These are phyloP conservation scores for Pseudonaja textilis DNA, from an alignment of 2,113 vertebrate genomes.

Conservation along the genomic window DNA sequence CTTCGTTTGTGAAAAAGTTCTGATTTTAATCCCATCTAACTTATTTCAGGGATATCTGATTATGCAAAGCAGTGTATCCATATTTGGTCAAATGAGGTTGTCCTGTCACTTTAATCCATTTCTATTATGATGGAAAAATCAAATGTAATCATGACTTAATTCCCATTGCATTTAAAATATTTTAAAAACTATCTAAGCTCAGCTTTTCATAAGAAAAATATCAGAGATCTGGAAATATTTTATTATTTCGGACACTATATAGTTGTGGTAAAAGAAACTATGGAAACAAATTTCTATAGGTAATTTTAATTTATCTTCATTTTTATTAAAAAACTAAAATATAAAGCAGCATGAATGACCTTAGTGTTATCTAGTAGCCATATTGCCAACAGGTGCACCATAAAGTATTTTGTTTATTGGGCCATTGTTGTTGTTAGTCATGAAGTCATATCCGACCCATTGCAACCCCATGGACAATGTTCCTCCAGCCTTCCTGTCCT, in stretches of 20 bases:
- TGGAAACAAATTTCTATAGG: slow-evolving; percentile 28
- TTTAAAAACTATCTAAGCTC: slow-evolving; percentile 50
- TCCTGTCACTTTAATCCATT: not conserved
- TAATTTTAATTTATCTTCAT: slow-evolving; percentile 26
- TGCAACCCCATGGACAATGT: too few relatives aligned
- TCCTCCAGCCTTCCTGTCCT: too few relatives aligned
- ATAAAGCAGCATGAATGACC: not conserved
- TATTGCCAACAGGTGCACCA: not conserved
- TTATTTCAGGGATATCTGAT: not conserved
- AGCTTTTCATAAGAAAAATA: slow-evolving; percentile 61
- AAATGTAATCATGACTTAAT: slow-evolving; percentile 62
- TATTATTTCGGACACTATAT: slow-evolving; percentile 64
- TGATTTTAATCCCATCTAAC: not conserved
- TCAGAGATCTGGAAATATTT: slow-evolving; percentile 62
- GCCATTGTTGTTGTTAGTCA: too few relatives aligned
- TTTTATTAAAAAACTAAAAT: slow-evolving; percentile 23
- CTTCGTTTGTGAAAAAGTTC: not conserved
- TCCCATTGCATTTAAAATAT: not conserved
- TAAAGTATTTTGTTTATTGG: not conserved
- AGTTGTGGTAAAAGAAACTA: slow-evolving; percentile 47
- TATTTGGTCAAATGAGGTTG: not conserved
- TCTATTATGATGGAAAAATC: slow-evolving; percentile 48
- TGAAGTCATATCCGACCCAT: too few relatives aligned
- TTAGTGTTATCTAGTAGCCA: not conserved
- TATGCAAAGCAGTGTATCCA: not conserved